phyloP scores from a whole-genome alignment of 2,113 vertebrate species.

The Pelmatolapia mariae region DNA sequence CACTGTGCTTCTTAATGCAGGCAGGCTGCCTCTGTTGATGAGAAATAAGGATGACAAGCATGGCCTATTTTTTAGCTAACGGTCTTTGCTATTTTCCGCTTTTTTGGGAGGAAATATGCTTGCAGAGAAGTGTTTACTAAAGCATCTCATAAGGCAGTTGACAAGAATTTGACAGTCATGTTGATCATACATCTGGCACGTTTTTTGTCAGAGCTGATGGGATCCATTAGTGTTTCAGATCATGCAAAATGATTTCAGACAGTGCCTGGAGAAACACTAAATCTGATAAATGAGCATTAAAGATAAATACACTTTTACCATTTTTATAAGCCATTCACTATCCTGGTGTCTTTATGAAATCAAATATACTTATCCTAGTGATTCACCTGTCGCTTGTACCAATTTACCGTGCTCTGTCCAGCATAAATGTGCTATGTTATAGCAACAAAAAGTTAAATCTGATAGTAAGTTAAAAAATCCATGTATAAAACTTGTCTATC shows the following conservation, averaged over 20 bases:
- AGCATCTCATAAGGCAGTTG: background rate
- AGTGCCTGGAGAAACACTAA: background rate
- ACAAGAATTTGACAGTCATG: background rate
- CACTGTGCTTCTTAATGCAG: conserved; percentile 50
- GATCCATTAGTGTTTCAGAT: conserved; percentile 2
- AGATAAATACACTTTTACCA: background rate
- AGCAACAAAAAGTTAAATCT: background rate
- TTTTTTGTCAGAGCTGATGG: background rate
- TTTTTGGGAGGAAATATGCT: background rate
- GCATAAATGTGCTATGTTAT: background rate
- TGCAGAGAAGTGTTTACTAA: conserved; percentile 12
- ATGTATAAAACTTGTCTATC: rapidly evolving
- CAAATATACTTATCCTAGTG: rapidly evolving
- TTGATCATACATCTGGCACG: conserved; percentile 5
- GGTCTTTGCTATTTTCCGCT: background rate
- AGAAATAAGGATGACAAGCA: conserved; percentile 49
- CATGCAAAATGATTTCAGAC: background rate
- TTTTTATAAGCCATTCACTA: background rate
- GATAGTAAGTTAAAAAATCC: background rate
- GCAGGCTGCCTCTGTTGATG: conserved; percentile 45
- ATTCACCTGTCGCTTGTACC: background rate
- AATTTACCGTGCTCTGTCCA: background rate
- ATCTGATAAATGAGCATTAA: background rate
- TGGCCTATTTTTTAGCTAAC: conserved; percentile 54
- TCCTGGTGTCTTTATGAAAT: background rate